Base-by-base conservation (phyloP, 2,888 invertebrate species). In the Hydropsyche betteni region DNA sequence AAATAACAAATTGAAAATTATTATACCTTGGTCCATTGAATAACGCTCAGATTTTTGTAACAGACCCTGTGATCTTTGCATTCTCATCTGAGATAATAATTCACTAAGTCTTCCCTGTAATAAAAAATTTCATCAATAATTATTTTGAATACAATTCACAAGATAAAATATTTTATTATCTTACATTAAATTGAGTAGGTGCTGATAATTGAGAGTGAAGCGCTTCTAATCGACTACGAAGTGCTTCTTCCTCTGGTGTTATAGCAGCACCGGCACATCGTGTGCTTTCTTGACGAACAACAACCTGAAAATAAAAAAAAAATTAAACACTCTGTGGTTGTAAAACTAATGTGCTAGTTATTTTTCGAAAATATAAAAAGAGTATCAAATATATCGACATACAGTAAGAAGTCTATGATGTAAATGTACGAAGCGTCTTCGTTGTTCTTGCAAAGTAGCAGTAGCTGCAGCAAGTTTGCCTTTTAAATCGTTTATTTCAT, bases 161-260 rank as follows among this genome's bases (percentile, higher is more conserved):
- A 33, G 12, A 14, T 6, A 10, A 58, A 16, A 16, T 16, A 16
- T 24, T 24, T 24, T 24, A 8, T 16, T 5, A 58, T 84, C 85
- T 86, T 83, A 94, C 95, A 85, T 96, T 97, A 82, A 95, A 96
- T 80, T 98, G 94, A 55, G 96, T 95, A 44, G 98, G 97, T 12
- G 95, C 93, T 81, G 95, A 94, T 16, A 98, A 90, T 82, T 97
- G 93, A 0, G 93, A 90, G 77, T 95, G 92, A 82, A 98, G 90
- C 74, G 93, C 92, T 84, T 98, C 96, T 68, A 98, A 87, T 80
- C 94, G 92, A 71, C 94, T 94, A 70, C 95, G 89, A n/a, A 96
- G 86, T 8, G 93, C 90, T 84, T 98, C 98, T 84, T 98, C 98
- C 81, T 97, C 97, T 0, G 94, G 94, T 80, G 93, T 92, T 36